These are phyloP conservation scores for Trachurus trachurus DNA, from an alignment of 2,797 vertebrate genomes.

Conservation along the genomic window DNA sequence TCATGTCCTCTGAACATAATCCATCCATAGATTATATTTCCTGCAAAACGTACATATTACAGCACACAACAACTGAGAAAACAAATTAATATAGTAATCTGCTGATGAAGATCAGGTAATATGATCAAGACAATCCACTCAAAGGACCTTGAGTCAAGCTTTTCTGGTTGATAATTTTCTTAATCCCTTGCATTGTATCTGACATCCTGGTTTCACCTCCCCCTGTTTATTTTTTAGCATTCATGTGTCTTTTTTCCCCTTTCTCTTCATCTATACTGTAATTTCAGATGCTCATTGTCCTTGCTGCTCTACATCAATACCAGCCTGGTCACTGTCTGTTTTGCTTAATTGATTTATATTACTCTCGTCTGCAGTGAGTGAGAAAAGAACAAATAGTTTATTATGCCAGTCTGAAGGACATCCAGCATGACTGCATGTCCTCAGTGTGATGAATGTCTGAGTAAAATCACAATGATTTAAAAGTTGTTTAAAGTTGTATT, in stretches of 20 bases:
- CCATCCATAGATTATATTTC: too few relatives aligned
- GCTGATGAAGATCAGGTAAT: neutral
- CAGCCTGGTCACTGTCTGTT: slow-evolving; percentile 34
- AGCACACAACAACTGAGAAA: neutral
- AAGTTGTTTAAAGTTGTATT: slow-evolving; percentile 34
- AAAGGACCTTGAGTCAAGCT: neutral
- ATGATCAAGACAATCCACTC: neutral
- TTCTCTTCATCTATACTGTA: neutral
- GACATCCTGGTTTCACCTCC: neutral
- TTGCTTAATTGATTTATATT: slow-evolving; percentile 57
- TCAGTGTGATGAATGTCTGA: slow-evolving; percentile 42
- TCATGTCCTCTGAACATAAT: too few relatives aligned
- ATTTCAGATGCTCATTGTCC: slow-evolving; percentile 42
- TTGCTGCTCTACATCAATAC: slow-evolving; percentile 45
- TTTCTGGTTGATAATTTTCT: neutral
- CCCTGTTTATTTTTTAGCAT: neutral
- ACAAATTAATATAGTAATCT: neutral
- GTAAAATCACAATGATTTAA: slow-evolving; percentile 31
- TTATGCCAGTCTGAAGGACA: slow-evolving; percentile 57
- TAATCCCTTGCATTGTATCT: neutral
- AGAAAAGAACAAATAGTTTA: slow-evolving; percentile 51
- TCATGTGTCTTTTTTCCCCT: neutral
- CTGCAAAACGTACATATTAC: too few relatives aligned
- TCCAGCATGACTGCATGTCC: slow-evolving; percentile 24
- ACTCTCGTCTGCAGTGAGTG: slow-evolving; percentile 47